Conservation (phyloP, 2,888 invertebrate species). For the Pheosia tremula region DNA sequence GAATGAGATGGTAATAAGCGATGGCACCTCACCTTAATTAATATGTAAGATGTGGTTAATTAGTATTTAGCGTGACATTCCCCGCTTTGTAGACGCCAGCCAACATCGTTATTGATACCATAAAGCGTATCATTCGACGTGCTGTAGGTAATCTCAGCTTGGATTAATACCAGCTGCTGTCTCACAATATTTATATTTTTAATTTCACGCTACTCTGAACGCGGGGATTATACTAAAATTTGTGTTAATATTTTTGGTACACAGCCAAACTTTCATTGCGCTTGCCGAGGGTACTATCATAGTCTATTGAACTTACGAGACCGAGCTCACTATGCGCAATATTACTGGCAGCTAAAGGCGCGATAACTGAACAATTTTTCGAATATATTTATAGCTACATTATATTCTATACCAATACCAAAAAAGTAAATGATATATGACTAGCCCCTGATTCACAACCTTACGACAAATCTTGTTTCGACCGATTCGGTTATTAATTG, state of each 20-base stretch:
- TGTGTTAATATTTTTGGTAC: constrained; percentile 54
- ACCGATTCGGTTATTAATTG: too few species aligned
- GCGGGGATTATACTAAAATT: constrained; percentile 53
- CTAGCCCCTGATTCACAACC: too few species aligned
- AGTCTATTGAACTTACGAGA: constrained; percentile 34
- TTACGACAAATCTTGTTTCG: too few species aligned
- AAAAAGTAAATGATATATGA: too few species aligned
- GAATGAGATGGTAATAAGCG: constrained; percentile 26
- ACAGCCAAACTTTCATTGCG: constrained; percentile 45
- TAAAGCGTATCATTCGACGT: constrained; percentile 43
- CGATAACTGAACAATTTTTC: constrained; percentile 25
- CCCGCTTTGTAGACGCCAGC: constrained; percentile 16
- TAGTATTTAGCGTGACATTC: constrained; percentile 22
- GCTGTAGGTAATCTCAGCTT: constrained; percentile 45
- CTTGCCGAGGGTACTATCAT: constrained; percentile 30
- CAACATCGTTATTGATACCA: constrained; percentile 34
- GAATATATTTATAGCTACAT: constrained; percentile 15
- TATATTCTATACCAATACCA: too few species aligned
- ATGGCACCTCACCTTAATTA: constrained; percentile 25
- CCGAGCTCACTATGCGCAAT: constrained; percentile 11
- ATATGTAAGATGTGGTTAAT: constrained; percentile 25
- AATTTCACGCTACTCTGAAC: constrained; percentile 63
- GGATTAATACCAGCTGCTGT: constrained; percentile 62
- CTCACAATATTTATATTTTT: constrained; percentile 73
- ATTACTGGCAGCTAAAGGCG: constrained; percentile 3